These are phyloP conservation scores for Pseudolaguvia tuberculata DNA, from an alignment of 2,113 vertebrate species.

Conservation along the genomic window DNA sequence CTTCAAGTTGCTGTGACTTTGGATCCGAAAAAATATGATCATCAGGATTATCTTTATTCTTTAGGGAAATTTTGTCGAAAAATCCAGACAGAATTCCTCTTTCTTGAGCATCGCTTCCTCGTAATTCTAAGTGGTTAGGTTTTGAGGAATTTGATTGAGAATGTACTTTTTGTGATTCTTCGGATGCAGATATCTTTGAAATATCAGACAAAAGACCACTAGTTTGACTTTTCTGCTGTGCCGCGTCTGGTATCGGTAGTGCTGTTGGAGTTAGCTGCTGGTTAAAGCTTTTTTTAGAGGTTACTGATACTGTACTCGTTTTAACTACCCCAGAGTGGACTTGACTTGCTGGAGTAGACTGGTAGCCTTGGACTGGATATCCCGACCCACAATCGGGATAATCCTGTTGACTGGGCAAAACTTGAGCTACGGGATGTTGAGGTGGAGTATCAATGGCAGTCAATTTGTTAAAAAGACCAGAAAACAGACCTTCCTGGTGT, in stretches of 20 bases:
- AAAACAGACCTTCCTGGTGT: conserved; percentile 62
- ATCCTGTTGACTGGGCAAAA: conserved; percentile 43
- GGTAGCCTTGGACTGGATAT: conserved; percentile 45
- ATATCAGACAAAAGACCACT: conserved; percentile 64
- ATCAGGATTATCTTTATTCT: conserved; percentile 47
- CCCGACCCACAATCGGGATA: conserved; percentile 42
- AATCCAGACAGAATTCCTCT: conserved; percentile 68
- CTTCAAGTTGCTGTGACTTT: conserved; percentile 42
- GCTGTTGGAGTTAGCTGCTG: conserved; percentile 23
- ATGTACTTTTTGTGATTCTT: conserved; percentile 54
- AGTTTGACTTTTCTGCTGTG: conserved; percentile 55
- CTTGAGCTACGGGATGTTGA: conserved; percentile 43
- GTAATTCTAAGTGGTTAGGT: conserved; percentile 33
- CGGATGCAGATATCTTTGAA: conserved; percentile 72
- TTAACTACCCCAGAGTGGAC: conserved; percentile 58
- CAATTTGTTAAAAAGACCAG: conserved; percentile 73
- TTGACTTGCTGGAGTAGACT: conserved; percentile 50
- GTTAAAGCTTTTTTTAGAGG: conserved; percentile 45
- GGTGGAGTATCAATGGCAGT: conserved; percentile 64
- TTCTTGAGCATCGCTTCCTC: conserved; percentile 41
- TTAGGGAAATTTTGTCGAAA: conserved; percentile 60
- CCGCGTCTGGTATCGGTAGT: conserved; percentile 36
- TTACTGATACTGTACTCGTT: conserved; percentile 36
- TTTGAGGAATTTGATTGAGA: conserved; percentile 34
- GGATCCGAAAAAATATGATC: conserved; percentile 42